Evolutionary conservation across 2,113 vertebrate species (phyloP).

Genomic region (Ceyx melanurus): DNA sequence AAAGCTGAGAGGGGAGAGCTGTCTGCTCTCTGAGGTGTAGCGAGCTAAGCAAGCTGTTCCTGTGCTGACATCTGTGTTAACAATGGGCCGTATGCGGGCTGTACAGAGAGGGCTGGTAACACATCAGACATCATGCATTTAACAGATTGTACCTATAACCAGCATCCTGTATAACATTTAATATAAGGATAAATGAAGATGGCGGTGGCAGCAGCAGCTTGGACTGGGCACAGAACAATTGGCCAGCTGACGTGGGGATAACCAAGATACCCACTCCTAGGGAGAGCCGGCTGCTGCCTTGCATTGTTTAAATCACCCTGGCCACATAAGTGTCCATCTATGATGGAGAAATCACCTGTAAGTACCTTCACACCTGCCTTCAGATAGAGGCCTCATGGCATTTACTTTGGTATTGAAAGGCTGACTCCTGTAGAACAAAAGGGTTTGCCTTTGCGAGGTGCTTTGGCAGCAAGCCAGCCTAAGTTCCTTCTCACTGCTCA

Average conservation of each 20-base stretch:
- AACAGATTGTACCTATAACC: conserved; percentile 8
- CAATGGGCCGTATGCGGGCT: conserved; percentile 29
- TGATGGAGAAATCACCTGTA: background rate
- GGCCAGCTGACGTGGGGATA: background rate
- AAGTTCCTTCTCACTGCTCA: background rate
- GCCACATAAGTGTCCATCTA: background rate
- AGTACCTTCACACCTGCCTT: background rate
- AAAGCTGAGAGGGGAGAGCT: background rate
- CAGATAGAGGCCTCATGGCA: background rate
- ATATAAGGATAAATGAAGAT: background rate
- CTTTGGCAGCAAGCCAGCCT: background rate
- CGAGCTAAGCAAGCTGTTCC: conserved; percentile 12
- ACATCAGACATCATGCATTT: background rate
- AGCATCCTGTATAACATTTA: background rate
- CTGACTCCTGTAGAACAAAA: background rate
- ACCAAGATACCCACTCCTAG: background rate
- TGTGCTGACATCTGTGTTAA: conserved; percentile 36
- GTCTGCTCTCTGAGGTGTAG: conserved; percentile 6
- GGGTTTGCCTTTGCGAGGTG: background rate
- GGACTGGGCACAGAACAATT: background rate
- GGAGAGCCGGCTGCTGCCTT: background rate
- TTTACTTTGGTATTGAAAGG: background rate
- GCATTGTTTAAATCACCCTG: background rate
- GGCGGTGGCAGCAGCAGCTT: fast-evolving
- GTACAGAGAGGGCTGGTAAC: background rate